Evolutionary conservation across 2,888 invertebrate genomes (phyloP), one percentile per base, ranked within the genome.

Genomic region (Drosophila conformis): DNA sequence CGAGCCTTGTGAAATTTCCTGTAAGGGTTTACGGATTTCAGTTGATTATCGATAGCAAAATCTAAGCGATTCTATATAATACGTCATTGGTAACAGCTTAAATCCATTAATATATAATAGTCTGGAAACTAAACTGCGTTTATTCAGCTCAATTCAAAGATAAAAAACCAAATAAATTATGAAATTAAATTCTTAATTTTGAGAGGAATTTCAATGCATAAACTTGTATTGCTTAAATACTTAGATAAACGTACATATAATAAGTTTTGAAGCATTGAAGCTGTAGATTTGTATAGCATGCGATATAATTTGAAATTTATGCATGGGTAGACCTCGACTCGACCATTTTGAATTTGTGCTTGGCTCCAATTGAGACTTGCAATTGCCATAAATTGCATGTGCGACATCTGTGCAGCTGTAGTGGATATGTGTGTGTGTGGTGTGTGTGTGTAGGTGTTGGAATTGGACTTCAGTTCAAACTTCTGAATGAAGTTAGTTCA

Each of bases 331-430:
- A 53, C 60, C 58, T 62, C 63, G 48, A 11, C 49, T 73, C 60
- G 64, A 67, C 40, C 75, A 77, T 69, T 83, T 83, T 84, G 73
- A 70, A 82, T 84, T 79, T 87, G 68, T 53, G 56, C 66, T 61
- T 59, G 73, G 69, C 80, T 82, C 68, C 89, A 85, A 85, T 89
- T 85, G 89, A 89, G 89, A 79, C 88, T 87, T 73, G 82, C 72
- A 84, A 85, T 87, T 80, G 85, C 89, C 89, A 86, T 89, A 90
- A 87, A 90, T 87, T 88, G 79, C 90, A 86, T 73, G 79, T 90
- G 86, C 87, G 83, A 90, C 90, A 85, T 73, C 89, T 84, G 76
- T 76, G 71, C 74, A 66, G 83, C 72, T 52, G 52, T 67, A 42
- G 21, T 71, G 65, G 61, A 54, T 67, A 31, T 65, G 35, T 49